Percentiles rank a stretch among this genome's conserved stretches.
These are phyloP conservation scores for human (Homo sapiens) DNA, from an alignment of 2,113 vertebrate species.

Conservation along the genomic window GRCh38 chr15:74798001-74798500, in stretches of 20 bases:
- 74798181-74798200: neutral
- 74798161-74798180: neutral
- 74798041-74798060: neutral
- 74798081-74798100: neutral
- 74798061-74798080: neutral
- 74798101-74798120: neutral
- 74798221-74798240: conserved; percentile 81
- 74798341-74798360: neutral
- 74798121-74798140: neutral
- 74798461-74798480: neutral
- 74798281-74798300: conserved; percentile 83
- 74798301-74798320: conserved; percentile 85
- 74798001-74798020: neutral
- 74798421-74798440: neutral
- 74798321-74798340: neutral
- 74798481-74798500: neutral
- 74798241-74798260: conserved; percentile 81
- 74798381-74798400: neutral
- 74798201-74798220: neutral
- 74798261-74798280: conserved; percentile 77
- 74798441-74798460: no score
- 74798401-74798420: neutral
- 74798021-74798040: neutral
- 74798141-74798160: neutral
- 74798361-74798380: neutral